Base-by-base conservation (phyloP, 2,888 invertebrate genomes). In the Bedellia somnulentella region DNA sequence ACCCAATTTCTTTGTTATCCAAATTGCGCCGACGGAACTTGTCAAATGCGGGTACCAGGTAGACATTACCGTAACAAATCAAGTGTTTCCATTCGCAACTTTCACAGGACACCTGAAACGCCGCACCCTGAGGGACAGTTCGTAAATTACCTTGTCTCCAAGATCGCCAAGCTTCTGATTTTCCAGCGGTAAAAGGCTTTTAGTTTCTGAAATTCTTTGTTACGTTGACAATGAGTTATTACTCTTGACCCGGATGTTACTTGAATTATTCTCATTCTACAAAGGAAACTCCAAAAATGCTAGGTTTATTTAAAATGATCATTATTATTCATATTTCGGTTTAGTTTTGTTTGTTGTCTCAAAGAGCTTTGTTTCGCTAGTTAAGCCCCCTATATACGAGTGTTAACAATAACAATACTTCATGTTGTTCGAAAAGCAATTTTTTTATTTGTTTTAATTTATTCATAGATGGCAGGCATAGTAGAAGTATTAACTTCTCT, bases 71-170 rank as follows among this genome's bases (percentile, higher is more conserved):
- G 11, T 24, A 11, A 15, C 15, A 15, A 26, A 14, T 13, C 26
- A 26, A 15, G 26, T 10, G 26, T 13, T 26, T 26, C 26, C 26
- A 26, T 26, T 26, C 15, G 26, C 26, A 26, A 26, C n/a, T n/a
- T n/a, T n/a, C n/a, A n/a, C n/a, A n/a, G n/a, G 26, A 26, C 26
- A 15, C 15, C 14, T 26, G 14, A 14, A n/a, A n/a, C 13, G 14
- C 15, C n/a, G 26, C 26, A 15, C 15, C 26, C 10, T 15, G 5
- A 15, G 26, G 25, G 26, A 26, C 26, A 15, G 2, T 13, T 15
- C 26, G 15, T 26, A 15, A 26, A 26, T 26, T 26, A 26, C 26
- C 26, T 26, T 26, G 26, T 26, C 26, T 26, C 26, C 15, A 14
- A 15, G 26, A 26, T 26, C 15, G 26, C 26, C 26, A n/a, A 26